Conservation (phyloP, 2,113 vertebrate genomes). For the Notothenia rossii region DNA sequence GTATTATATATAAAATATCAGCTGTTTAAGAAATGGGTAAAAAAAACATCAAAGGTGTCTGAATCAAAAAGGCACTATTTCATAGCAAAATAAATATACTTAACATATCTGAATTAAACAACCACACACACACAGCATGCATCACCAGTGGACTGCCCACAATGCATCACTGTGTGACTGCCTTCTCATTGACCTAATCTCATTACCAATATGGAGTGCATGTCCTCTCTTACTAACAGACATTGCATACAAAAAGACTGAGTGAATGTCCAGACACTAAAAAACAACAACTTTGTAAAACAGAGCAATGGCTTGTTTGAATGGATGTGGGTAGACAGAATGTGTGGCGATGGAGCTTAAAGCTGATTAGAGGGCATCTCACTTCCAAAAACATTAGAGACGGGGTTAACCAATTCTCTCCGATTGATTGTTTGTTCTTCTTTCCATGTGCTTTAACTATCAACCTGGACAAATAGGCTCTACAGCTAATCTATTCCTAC, state of each 20-base stretch:
- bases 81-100: neutral
- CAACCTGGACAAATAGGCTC: slow-evolving; percentile 69
- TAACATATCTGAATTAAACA: neutral
- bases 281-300: slow-evolving; percentile 30
- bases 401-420: slow-evolving; percentile 58
- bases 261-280: slow-evolving; percentile 29
- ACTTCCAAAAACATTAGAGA: slow-evolving; percentile 67
- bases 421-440: slow-evolving; percentile 67
- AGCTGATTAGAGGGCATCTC: slow-evolving; percentile 65
- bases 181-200: slow-evolving; percentile 52
- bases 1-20: too few species aligned
- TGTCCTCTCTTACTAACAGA: slow-evolving; percentile 46
- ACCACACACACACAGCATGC: neutral
- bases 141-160: slow-evolving; percentile 2
- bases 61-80: neutral
- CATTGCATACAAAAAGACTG: slow-evolving; percentile 33
- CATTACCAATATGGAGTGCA: slow-evolving; percentile 50
- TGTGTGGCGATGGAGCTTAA: slow-evolving; percentile 52
- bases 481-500: slow-evolving; percentile 64
- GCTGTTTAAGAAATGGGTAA: too few species aligned
- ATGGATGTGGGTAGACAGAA: slow-evolving; percentile 56
- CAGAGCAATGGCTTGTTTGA: slow-evolving; percentile 46
- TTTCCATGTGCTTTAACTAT: slow-evolving; percentile 63
- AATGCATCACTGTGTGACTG: slow-evolving; percentile 52
- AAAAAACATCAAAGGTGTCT: neutral